Evolutionary conservation across 1,140 invertebrate genomes (phyloP), one percentile per base, ranked within the genome.

Genomic region (Ips nitidus): DNA sequence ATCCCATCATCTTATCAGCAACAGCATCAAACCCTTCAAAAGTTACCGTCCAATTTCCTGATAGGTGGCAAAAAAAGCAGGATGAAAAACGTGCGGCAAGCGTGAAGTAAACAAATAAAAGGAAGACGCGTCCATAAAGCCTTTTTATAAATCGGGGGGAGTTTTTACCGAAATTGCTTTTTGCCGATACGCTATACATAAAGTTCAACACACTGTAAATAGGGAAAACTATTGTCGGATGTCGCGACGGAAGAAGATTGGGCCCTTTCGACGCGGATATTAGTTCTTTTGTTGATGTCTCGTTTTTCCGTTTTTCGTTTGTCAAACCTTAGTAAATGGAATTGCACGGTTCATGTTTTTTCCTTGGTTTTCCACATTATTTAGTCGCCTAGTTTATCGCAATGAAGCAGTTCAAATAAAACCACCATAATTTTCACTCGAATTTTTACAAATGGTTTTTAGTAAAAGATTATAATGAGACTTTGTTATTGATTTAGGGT

Each of bases 131-230:
- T 50, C 45, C 45, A 50, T 50, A 50, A 50, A 50, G 45, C 45
- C 45, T 22, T 22, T 50, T 50, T 50, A 50, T 50, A 50, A 50
- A 50, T 50, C 45, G 45, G 22, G 22, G 22, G 22, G 22, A 50
- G 45, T 50, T 50, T 50, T 50, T 50, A 50, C 45, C 22, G 45
- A 50, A 50, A 50, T 50, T 50, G 45, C 45, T 22, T 50, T 50
- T 50, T 22, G 6, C 45, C 45, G 45, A 50, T 50, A 50, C 45
- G 45, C 45, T 22, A 50, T 50, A 50, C 45, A 50, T 50, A 50
- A 50, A 50, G 45, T 50, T 50, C 45, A 50, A 50, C 45, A 50
- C 45, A 50, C 45, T 50, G 45, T 50, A 50, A 50, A 50, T 50
- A 50, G 45, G 45, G 45, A 50, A 50, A 50, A 50, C 45, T 50